Evolutionary conservation across 1,140 invertebrate genomes (phyloP).

Genomic region (Pseudomyrmex sp.): DNA sequence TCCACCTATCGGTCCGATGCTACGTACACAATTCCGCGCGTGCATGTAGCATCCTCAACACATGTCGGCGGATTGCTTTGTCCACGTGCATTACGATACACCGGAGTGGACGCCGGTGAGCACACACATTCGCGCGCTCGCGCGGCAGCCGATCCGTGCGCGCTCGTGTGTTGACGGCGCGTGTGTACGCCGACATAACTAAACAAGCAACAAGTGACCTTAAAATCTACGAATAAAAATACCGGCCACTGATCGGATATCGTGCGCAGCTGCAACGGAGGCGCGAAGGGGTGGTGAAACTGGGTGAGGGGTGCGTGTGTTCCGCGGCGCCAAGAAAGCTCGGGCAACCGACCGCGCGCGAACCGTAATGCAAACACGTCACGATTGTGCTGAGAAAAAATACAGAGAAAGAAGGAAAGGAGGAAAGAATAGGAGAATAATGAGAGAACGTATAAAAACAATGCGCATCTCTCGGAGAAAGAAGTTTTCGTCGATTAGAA

Average conservation of each 20-base stretch:
- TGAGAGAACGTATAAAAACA: too few species aligned
- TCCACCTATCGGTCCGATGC: slow-evolving; percentile 80
- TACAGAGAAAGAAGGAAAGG: background rate
- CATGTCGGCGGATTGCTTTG: slow-evolving; percentile 60
- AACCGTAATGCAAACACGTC: slow-evolving; percentile 63
- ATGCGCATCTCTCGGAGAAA: background rate
- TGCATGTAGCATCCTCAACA: slow-evolving; percentile 66
- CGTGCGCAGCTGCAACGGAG: slow-evolving; percentile 69
- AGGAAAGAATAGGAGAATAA: background rate
- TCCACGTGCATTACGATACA: slow-evolving; percentile 71
- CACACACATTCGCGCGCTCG: slow-evolving; percentile 22
- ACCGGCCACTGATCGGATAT: slow-evolving; percentile 78
- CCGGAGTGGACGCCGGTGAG: slow-evolving; percentile 31
- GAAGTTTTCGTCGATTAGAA: slow-evolving; percentile 54
- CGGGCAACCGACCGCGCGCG: slow-evolving; percentile 29
- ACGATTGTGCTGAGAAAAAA: slow-evolving; percentile 52
- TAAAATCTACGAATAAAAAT: slow-evolving; percentile 84
- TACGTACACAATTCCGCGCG: slow-evolving; percentile 67
- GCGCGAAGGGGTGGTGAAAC: slow-evolving; percentile 51
- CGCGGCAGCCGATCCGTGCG: slow-evolving; percentile 40
- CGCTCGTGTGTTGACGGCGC: slow-evolving; percentile 60
- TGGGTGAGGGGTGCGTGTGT: slow-evolving; percentile 59
- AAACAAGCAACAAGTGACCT: slow-evolving; percentile 85
- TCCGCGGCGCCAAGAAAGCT: slow-evolving; percentile 65
- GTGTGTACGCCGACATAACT: slow-evolving; percentile 79